phyloP scores from a whole-genome alignment of 2,797 vertebrate species.

The Tangara arthus region DNA sequence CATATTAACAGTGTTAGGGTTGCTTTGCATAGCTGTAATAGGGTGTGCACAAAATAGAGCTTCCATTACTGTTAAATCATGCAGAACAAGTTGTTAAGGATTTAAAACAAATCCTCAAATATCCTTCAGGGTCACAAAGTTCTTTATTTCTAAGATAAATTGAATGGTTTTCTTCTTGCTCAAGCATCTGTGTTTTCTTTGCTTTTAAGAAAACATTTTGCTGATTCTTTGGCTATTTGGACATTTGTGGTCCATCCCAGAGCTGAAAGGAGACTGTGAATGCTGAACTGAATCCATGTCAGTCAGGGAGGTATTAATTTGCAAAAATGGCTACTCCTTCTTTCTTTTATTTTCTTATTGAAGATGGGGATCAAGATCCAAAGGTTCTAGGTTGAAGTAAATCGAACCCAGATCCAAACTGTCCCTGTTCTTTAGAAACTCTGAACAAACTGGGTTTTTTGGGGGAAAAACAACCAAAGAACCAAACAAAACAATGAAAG shows the following conservation, averaged over 20 bases:
- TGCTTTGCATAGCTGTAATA: constrained; percentile 30
- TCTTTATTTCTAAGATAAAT: constrained; percentile 49
- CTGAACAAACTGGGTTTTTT: background rate
- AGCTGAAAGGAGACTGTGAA: background rate
- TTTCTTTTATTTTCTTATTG: background rate
- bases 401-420: background rate
- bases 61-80: constrained; percentile 29
- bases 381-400: background rate
- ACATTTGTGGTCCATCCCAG: background rate
- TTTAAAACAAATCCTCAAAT: constrained; percentile 40
- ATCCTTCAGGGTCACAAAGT: constrained; percentile 45
- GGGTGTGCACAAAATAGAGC: constrained; percentile 17
- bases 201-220: constrained; percentile 26
- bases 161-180: background rate
- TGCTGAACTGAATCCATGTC: background rate
- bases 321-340: background rate
- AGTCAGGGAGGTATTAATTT: background rate
- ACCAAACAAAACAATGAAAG: background rate
- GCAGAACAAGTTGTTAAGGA: constrained; percentile 50
- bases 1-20: constrained; percentile 35
- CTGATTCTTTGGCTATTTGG: background rate
- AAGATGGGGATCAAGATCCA: background rate
- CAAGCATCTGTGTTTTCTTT: constrained; percentile 28
- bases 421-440: background rate
- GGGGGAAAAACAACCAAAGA: background rate